A percentile compares a stretch with the other conserved stretches of the same genome.
These are phyloP conservation scores for Myiotriccus ornatus DNA, from an alignment of 2,797 vertebrate genomes.

Conservation along the genomic window DNA sequence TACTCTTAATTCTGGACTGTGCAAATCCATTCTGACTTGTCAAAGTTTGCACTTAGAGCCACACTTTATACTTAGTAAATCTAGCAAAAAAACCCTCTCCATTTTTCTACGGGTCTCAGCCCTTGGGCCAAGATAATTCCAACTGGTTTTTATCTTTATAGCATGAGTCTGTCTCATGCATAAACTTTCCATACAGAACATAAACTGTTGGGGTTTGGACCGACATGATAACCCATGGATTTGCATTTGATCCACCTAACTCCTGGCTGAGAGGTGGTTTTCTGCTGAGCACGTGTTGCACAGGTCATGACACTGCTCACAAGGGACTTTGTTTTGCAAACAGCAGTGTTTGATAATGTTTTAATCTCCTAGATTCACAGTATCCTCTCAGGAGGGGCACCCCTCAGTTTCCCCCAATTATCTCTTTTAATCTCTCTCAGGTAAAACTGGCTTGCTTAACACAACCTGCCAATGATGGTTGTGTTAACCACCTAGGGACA, in stretches of 20 bases:
- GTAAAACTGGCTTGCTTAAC: not conserved
- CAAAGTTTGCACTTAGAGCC: not conserved
- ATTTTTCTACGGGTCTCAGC: not conserved
- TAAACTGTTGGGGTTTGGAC: not conserved
- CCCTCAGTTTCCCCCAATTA: not conserved
- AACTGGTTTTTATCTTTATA: not conserved
- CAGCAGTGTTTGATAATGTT: not conserved
- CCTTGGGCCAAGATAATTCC: not conserved
- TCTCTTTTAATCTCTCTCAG: not conserved
- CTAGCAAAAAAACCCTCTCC: not conserved
- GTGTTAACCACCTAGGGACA: not conserved
- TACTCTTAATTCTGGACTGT: not conserved
- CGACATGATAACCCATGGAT: not conserved
- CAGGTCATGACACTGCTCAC: not conserved
- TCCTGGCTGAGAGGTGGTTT: not conserved
- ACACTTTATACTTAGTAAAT: not conserved
- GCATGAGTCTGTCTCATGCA: not conserved
- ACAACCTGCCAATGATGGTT: not conserved
- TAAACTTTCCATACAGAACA: not conserved
- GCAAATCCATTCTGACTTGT: not conserved
- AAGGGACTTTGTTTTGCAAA: slow-evolving; percentile 4
- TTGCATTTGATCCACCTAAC: not conserved
- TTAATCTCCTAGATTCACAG: not conserved
- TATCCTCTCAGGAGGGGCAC: not conserved
- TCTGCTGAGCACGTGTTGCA: not conserved